phyloP scores from a whole-genome alignment of 2,797 vertebrate species.

The Intellagama lesueurii region DNA sequence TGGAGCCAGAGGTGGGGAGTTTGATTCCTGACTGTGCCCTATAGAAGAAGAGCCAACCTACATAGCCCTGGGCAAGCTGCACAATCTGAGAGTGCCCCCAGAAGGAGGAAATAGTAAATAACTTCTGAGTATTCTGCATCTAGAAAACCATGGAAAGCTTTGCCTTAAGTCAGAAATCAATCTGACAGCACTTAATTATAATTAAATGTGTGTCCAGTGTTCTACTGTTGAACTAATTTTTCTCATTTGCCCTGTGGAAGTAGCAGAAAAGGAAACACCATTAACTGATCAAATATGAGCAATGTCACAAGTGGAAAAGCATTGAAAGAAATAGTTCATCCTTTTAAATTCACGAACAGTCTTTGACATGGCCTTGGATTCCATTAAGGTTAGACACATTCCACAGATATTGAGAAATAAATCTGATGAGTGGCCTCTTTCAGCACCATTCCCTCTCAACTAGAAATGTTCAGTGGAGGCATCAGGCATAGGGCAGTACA shows the following conservation, averaged over 20 bases:
- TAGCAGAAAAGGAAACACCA: constrained; percentile 74
- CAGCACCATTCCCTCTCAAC: constrained; percentile 53
- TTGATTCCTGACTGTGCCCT: too few relatives aligned
- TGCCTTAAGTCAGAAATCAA: too few relatives aligned
- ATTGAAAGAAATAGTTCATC: constrained; percentile 76
- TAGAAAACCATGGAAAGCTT: not conserved
- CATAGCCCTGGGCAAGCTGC: too few relatives aligned
- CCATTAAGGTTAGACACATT: constrained; percentile 40
- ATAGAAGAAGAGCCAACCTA: too few relatives aligned
- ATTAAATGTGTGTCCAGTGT: not conserved
- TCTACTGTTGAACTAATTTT: constrained; percentile 58
- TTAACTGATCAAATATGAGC: constrained; percentile 79
- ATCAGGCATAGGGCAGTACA: too few relatives aligned
- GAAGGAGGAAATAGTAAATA: too few relatives aligned
- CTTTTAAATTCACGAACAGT: constrained; percentile 69
- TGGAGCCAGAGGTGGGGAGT: too few relatives aligned
- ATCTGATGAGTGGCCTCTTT: constrained; percentile 60
- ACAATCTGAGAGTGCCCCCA: too few relatives aligned
- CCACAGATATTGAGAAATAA: constrained; percentile 48
- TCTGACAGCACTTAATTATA: not conserved
- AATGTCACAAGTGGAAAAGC: constrained; percentile 76
- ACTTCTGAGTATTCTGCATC: too few relatives aligned
- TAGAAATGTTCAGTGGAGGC: constrained; percentile 49
- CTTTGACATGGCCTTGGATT: constrained; percentile 61
- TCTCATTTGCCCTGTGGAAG: constrained; percentile 78